Conservation (phyloP, 2,888 invertebrate species). For the Ormia ochracea region DNA sequence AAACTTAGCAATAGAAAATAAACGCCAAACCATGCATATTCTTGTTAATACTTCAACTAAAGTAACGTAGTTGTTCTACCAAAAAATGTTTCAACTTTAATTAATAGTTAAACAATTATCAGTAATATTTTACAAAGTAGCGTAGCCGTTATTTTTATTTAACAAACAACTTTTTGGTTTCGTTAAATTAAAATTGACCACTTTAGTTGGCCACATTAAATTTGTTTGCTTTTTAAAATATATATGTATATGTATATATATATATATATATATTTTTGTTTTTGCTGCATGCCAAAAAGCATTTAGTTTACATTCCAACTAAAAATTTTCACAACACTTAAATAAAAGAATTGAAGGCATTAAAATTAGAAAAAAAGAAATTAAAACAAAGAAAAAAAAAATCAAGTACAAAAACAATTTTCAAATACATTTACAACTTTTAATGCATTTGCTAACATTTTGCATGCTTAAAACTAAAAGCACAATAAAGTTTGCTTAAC, state of each 20-base stretch:
- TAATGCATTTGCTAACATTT: neutral
- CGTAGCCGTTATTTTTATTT: constrained; percentile 28
- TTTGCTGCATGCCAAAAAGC: constrained; percentile 48
- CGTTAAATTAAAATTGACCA: neutral
- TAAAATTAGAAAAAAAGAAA: too few species aligned
- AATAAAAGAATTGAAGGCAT: constrained; percentile 55
- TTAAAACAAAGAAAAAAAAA: too few species aligned
- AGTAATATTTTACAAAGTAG: constrained; percentile 18
- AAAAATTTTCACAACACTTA: constrained; percentile 2
- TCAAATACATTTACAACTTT: neutral
- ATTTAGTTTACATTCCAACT: neutral
- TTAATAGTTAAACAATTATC: constrained; percentile 5
- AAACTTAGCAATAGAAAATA: constrained; percentile 1
- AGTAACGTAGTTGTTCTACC: constrained; percentile 25
- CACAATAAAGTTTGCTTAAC: neutral
- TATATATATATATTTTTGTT: too few species aligned
- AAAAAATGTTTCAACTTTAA: constrained; percentile 15
- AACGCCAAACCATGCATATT: constrained; percentile 2
- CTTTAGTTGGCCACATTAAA: constrained; percentile 16
- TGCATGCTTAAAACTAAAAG: constrained; percentile 22
- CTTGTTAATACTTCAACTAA: constrained; percentile 20
- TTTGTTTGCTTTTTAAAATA: neutral
- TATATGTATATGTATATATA: too few species aligned
- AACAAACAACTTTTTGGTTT: neutral
- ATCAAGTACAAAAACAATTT: neutral